Percentiles rank a stretch among this genome's conserved stretches.
Conservation (phyloP, 2,113 vertebrate species). For the Orthonyx spaldingii region DNA sequence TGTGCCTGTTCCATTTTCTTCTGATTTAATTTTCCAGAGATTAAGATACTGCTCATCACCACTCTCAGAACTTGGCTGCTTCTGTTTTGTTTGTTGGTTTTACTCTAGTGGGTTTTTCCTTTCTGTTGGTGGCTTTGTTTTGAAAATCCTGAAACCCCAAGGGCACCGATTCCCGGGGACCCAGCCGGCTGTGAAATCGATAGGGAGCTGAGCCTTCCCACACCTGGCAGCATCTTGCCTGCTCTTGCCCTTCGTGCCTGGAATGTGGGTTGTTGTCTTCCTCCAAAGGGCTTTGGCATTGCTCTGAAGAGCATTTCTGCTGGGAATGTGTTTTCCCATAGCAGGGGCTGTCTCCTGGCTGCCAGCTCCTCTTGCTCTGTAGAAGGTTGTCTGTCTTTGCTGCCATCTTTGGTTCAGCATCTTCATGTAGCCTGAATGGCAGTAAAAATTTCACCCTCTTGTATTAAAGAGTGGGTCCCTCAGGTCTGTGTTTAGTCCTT, state of each 20-base stretch:
- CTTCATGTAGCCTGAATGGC: background rate
- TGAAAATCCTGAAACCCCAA: background rate
- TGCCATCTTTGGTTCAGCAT: background rate
- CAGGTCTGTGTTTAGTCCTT: background rate
- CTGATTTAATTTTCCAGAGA: conserved; percentile 77
- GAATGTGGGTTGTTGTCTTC: background rate
- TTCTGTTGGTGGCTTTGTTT: background rate
- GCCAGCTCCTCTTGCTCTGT: background rate
- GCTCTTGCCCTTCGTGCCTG: background rate
- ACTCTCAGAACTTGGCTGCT: conserved; percentile 16
- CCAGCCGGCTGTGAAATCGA: background rate
- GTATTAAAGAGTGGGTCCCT: background rate
- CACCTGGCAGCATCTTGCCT: background rate
- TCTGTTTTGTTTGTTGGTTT: background rate
- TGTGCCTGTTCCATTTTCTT: conserved; percentile 64
- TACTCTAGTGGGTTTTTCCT: conserved; percentile 9
- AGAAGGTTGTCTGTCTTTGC: background rate
- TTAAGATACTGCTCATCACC: conserved; percentile 64
- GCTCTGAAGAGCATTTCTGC: background rate
- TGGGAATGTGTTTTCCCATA: background rate
- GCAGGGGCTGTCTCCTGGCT: background rate
- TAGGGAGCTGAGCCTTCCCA: background rate
- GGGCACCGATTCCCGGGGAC: background rate
- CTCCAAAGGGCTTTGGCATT: background rate
- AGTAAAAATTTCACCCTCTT: background rate